phyloP scores from a whole-genome alignment of 2,797 vertebrate species.

The Mionectes olivaceus region DNA sequence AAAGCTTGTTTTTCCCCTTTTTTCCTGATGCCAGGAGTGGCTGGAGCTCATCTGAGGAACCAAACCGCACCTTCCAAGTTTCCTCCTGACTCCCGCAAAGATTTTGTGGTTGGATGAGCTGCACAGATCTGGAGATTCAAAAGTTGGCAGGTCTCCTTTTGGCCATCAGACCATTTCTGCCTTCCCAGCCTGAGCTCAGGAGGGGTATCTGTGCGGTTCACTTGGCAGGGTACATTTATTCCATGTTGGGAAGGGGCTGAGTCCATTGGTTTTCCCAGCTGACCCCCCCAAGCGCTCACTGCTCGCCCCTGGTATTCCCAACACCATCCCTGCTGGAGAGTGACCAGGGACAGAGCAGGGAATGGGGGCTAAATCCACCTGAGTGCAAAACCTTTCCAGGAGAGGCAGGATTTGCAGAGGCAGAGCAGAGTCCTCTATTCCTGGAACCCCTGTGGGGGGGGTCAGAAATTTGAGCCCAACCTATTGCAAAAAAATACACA shows the following conservation, averaged over 20 bases:
- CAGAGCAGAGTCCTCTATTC: neutral
- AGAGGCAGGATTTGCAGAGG: neutral
- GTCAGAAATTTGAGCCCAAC: neutral
- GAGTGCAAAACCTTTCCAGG: neutral
- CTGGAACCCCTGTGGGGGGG: neutral
- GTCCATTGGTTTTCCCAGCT: neutral
- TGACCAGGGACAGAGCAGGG: neutral
- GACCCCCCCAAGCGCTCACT: neutral
- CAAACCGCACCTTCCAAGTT: neutral
- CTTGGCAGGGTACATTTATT: neutral
- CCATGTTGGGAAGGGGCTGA: neutral
- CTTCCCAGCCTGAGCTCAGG: neutral
- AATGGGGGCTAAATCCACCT: neutral
- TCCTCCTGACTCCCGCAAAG: neutral
- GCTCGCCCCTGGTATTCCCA: neutral
- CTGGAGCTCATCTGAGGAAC: neutral
- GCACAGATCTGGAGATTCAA: neutral
- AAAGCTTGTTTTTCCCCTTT: neutral
- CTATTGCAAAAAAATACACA: neutral
- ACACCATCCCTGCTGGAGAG: rapidly evolving
- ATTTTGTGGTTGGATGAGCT: neutral
- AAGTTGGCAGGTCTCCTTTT: neutral
- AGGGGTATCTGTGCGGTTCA: neutral
- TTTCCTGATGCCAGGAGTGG: neutral
- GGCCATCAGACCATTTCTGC: neutral